phyloP scores from a whole-genome alignment of 2,113 vertebrate species.

The Alethe castanea region DNA sequence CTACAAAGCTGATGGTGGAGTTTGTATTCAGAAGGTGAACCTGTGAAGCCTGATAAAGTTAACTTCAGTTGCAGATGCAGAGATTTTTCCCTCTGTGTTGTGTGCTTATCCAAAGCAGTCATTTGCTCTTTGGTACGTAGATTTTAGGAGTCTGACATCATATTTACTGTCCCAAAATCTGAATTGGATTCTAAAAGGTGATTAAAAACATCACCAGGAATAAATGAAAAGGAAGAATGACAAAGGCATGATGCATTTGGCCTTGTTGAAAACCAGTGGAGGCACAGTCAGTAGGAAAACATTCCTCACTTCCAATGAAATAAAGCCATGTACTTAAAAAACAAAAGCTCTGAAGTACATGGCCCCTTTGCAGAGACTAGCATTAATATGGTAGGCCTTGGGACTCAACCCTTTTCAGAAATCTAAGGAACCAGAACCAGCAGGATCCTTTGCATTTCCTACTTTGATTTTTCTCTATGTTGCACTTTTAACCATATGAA shows the following conservation, averaged over 20 bases:
- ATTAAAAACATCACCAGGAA: not conserved
- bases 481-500: not conserved
- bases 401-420: not conserved
- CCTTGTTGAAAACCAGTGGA: not conserved
- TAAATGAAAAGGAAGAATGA: not conserved
- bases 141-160: not conserved
- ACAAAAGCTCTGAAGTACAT: not conserved
- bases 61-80: not conserved
- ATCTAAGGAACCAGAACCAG: not conserved
- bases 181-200: not conserved
- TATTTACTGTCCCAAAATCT: not conserved
- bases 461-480: not conserved
- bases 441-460: not conserved
- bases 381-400: fast-evolving
- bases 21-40: not conserved
- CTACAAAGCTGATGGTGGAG: not conserved
- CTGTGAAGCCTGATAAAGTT: fast-evolving
- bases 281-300: not conserved
- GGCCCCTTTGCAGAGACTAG: not conserved
- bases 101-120: not conserved
- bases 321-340: not conserved
- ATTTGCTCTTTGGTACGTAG: not conserved
- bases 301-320: not conserved
- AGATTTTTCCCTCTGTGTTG: not conserved
- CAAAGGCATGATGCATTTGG: not conserved